Base-by-base conservation (phyloP, 2,888 invertebrate genomes). In the Melanophora roralis region DNA sequence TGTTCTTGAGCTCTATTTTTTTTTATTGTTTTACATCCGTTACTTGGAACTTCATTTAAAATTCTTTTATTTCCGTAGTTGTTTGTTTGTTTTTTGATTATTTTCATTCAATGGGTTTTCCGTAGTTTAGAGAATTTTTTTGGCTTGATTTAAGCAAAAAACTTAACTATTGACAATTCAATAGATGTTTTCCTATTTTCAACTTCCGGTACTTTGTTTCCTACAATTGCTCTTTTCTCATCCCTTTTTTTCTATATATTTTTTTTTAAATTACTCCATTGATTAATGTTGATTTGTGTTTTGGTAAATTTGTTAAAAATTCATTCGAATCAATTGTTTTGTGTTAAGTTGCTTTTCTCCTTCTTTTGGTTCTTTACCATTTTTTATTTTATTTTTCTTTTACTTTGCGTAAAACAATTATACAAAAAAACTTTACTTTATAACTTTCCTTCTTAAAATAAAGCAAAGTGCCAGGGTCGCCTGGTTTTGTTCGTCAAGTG, bases 231-330 rank as follows among this genome's bases (percentile, higher is more conserved):
- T 40, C 27, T 27, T 76, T 47, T 36, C 12, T 2, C 19, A 47
- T 19, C 47, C 73, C 16, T 45, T 34, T 74, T 67, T 68, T 27
- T 27, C 23, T 36, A 59, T 19, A 16, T 23, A 47, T 57, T 71
- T 67, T 79, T 68, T 45, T 75, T 27, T 6, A 6, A 27, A 27
- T 27, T 80, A 69, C 23, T 59, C 19, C 79, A 79, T 75, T 83
- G 83, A 82, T 83, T 83, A 83, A 83, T 83, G 83, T 79, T 82
- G 82, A 83, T 82, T 82, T 83, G 78, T 77, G 81, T 82, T 82
- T 79, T 78, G 80, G 68, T 71, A 78, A 82, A 81, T 82, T 82
- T 83, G 78, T 82, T 81, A 79, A 83, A 82, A 82, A 82, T 83
- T 82, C 78, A 83, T 82, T 77, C 67, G 81, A 65, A 81, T 81